Base-by-base conservation (phyloP, 1,140 invertebrate genomes). In the Tetramorium parvispinum region DNA sequence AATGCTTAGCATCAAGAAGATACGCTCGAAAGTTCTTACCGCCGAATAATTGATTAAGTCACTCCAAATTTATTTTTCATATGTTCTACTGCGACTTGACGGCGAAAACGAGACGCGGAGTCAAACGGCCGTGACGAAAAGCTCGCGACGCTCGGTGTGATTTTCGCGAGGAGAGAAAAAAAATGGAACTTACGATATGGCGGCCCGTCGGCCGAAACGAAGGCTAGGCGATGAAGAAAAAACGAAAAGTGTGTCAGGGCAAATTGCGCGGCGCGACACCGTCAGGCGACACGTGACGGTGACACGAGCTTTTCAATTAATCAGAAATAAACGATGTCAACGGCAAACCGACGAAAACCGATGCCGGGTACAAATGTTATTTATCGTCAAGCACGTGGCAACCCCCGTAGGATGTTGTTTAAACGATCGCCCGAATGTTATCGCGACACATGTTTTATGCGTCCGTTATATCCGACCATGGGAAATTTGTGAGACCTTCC, bases 241-340 rank as follows among this genome's bases (percentile, higher is more conserved):
- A 79, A 3, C 11, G 7, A 61, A 24, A 90, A 89, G 88, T 89
- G 40, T 90, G 89, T 81, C 79, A 68, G 73, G 68, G 57, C 73
- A 87, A 89, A 90, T 89, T 89, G 89, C 85, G 51, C 75, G 21
- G 59, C 37, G 46, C 73, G 10, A 40, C 73, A 73, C 37, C 55
- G 77, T 85, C 77, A 63, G 75, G 79, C 79, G 57, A 85, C 89
- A 85, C 75, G 79, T 89, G 88, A 90, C 85, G 68, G 65, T 90
- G 88, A 89, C 89, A 61, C 85, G 85, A 63, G 85, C 79, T 87
- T 90, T 89, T 87, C 89, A 90, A 90, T 90, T 90, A 90, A 90
- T 90, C 89, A 90, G 89, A 89, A 90, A 90, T 89, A 90, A 90
- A 90, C 85, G 89, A 55, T 85, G 88, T 77, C 85, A 89, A 90